These are phyloP conservation scores for Dicyrtomina minuta DNA, from an alignment of 2,888 invertebrate genomes.

Conservation along the genomic window DNA sequence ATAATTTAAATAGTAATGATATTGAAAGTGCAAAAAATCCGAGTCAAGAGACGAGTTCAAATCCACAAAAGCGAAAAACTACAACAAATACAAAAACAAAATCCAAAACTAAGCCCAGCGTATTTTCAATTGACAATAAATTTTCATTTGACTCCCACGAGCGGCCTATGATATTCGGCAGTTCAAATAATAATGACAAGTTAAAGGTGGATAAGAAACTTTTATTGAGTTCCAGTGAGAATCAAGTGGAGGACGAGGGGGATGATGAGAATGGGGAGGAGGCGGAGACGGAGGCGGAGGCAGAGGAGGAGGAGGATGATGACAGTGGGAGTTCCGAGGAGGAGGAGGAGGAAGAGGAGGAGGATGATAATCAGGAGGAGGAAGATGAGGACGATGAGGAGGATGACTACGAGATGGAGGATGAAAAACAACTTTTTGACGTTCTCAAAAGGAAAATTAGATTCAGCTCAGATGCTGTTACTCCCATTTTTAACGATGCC, in stretches of 20 bases:
- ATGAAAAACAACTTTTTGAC: neutral
- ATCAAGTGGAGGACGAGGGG: constrained; percentile 14
- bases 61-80: constrained; percentile 6
- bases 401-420: neutral
- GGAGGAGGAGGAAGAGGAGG: neutral
- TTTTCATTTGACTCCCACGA: constrained; percentile 28
- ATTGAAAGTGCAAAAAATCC: neutral
- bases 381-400: constrained; percentile 16
- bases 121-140: constrained; percentile 25
- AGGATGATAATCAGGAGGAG: constrained; percentile 27
- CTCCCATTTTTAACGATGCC: neutral
- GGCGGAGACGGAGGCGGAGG: constrained; percentile 18
- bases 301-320: constrained; percentile 11
- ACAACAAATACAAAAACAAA: constrained; percentile 3
- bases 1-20: neutral
- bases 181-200: constrained; percentile 16
- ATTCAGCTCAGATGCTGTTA: neutral
- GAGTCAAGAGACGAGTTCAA: neutral
- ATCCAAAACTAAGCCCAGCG: neutral
- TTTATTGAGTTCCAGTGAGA: neutral
- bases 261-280: constrained; percentile 28
- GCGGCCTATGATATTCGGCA: constrained; percentile 26
- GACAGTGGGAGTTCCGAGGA: constrained; percentile 9
- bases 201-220: neutral
- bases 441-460: neutral